Conservation (phyloP, 2,113 vertebrate genomes). For the Boulengerochromis microlepis region DNA sequence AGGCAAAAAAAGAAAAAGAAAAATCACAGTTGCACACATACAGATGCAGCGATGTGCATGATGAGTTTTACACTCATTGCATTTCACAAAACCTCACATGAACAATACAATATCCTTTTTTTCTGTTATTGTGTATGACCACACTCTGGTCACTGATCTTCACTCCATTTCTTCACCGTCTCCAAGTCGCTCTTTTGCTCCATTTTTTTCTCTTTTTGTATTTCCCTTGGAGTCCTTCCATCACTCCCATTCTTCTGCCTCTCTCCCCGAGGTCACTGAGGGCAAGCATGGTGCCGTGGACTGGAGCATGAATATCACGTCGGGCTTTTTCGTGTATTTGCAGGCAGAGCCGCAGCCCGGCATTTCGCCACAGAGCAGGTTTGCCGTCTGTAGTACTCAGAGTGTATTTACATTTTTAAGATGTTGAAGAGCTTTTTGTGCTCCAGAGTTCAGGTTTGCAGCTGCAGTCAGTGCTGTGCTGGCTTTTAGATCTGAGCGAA, state of each 20-base stretch:
- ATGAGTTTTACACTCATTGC: neutral
- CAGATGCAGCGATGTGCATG: neutral
- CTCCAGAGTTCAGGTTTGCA: neutral
- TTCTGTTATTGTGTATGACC: neutral
- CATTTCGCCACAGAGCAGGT: neutral
- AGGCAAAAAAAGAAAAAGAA: neutral
- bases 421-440: slow-evolving; percentile 26
- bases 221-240: neutral
- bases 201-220: neutral
- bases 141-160: neutral
- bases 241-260: neutral
- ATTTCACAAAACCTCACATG: neutral
- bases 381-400: neutral
- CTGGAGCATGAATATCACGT: slow-evolving; percentile 31
- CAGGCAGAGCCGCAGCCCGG: neutral
- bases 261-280: slow-evolving; percentile 41
- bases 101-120: neutral
- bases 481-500: neutral
- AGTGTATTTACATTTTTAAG: slow-evolving; percentile 15
- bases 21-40: neutral
- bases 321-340: slow-evolving; percentile 16
- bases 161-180: neutral
- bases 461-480: neutral
- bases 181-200: neutral
- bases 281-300: slow-evolving; percentile 12